These are phyloP conservation scores for Mormyrops attenuatus DNA, from an alignment of 2,797 vertebrate genomes.

Conservation along the genomic window DNA sequence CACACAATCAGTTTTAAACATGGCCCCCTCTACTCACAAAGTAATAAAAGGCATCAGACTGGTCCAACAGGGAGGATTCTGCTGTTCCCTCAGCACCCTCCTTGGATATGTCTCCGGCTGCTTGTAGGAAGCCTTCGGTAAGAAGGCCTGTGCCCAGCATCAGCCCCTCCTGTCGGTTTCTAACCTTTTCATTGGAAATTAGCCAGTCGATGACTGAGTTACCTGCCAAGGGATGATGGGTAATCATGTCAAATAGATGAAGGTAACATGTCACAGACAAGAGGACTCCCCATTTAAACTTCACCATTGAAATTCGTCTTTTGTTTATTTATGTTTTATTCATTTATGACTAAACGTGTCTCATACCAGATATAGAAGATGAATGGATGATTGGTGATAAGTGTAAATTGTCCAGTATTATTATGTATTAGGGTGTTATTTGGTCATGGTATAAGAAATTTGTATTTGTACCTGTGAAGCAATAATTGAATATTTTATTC, in stretches of 20 bases:
- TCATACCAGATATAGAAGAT: neutral
- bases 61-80: constrained; percentile 74
- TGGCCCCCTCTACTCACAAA: constrained; percentile 65
- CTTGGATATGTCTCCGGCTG: constrained; percentile 81
- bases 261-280: neutral
- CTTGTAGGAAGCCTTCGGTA: constrained; percentile 85
- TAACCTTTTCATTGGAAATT: constrained; percentile 68
- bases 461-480: constrained; percentile 75
- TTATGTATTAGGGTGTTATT: neutral
- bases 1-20: neutral
- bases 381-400: neutral
- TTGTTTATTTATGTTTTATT: neutral
- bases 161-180: constrained; percentile 79
- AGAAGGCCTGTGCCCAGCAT: constrained; percentile 82
- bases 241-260: neutral
- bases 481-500: constrained; percentile 84
- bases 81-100: constrained; percentile 59
- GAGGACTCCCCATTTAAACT: neutral
- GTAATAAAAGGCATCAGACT: constrained; percentile 79
- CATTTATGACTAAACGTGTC: neutral
- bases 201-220: constrained; percentile 84
- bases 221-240: constrained; percentile 55
- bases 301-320: neutral
- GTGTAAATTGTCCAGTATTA: neutral
- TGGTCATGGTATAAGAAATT: too few relatives aligned